Evolutionary conservation across 2,113 vertebrate genomes (phyloP), one percentile per base, ranked within the genome.

Genomic region (Platycercus adscitus): DNA sequence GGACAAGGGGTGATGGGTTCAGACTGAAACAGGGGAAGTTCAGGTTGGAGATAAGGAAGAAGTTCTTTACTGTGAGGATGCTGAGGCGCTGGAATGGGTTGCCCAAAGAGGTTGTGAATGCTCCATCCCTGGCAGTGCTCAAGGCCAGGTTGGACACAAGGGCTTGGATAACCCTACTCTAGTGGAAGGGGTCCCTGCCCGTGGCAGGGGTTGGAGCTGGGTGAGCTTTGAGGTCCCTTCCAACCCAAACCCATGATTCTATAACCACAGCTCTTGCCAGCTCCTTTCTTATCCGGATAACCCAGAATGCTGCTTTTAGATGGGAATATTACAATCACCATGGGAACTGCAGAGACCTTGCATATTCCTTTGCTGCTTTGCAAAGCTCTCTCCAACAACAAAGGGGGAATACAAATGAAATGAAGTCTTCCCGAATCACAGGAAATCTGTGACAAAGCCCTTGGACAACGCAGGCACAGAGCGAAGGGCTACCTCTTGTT

Each of bases 401-500:
- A 46, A 55, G 26, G 49, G 56, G 0, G 37, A 35, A 52, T 4
- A 11, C 29, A 33, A 64, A 11, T 0, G 43, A 25, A 78, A 56
- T 82, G 7, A 2, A 3, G 2, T 11, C 41, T 11, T 44, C 41
- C 33, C 20, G 9, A 6, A n/a, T 10, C 10, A 23, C 0, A 46
- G 77, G 39, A 1, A 14, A 52, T 25, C 11, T 7, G 52, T 3
- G 71, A 69, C 66, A 41, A 66, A 60, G 79, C 10, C n/a, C 49
- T 6, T 4, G 14, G 7, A 4, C 21, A 58, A 66, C 0, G 4
- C 35, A 20, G 60, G 46, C 31, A 29, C 17, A 39, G 13, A 44
- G 6, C 15, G 0, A 50, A 41, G 61, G 5, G 9, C 24, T 25
- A 39, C 28, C 17, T 0, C 35, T 35, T 41, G 11, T 18, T 68